Percentiles rank a stretch among this genome's conserved stretches.
Evolutionary conservation across 1,140 invertebrate genomes (phyloP).

Genomic region (Acyrthosiphon pisum): DNA sequence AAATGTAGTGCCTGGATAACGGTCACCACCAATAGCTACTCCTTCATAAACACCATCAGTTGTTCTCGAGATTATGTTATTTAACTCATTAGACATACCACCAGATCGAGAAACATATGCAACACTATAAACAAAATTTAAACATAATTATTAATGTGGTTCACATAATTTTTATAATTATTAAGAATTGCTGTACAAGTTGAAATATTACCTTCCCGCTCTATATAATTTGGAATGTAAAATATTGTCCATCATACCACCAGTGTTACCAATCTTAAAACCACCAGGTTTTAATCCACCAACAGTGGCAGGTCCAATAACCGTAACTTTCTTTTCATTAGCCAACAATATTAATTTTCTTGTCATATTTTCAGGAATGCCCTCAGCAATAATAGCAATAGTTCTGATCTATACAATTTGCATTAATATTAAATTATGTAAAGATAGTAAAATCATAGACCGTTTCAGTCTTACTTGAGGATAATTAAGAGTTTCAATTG

Average conservation of each 20-base stretch:
- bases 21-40: constrained; percentile 98
- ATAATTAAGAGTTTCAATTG: constrained; percentile 90
- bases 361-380: constrained; percentile 98
- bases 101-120: constrained; percentile 98
- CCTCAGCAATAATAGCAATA: constrained; percentile 98
- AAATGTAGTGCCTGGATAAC: constrained; percentile 98
- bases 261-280: constrained; percentile 99
- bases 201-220: constrained; percentile 73
- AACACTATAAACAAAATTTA: constrained; percentile 72
- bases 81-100: constrained; percentile 99
- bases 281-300: constrained; percentile 98
- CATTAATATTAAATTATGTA: constrained; percentile 4
- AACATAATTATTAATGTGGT: constrained; percentile 21
- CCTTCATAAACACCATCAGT: constrained; percentile 98
- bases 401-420: constrained; percentile 77
- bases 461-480: constrained; percentile 71
- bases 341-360: constrained; percentile 91
- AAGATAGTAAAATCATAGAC: neutral
- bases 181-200: neutral
- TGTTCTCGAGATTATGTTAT: constrained; percentile 97
- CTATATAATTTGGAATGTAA: constrained; percentile 96
- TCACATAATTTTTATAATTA: neutral
- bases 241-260: constrained; percentile 99
- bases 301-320: constrained; percentile 97
- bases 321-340: constrained; percentile 79